A percentile compares a stretch with the other conserved stretches of the same genome.
Conservation (phyloP, 2,113 vertebrate genomes). For the Scatophagus argus region DNA sequence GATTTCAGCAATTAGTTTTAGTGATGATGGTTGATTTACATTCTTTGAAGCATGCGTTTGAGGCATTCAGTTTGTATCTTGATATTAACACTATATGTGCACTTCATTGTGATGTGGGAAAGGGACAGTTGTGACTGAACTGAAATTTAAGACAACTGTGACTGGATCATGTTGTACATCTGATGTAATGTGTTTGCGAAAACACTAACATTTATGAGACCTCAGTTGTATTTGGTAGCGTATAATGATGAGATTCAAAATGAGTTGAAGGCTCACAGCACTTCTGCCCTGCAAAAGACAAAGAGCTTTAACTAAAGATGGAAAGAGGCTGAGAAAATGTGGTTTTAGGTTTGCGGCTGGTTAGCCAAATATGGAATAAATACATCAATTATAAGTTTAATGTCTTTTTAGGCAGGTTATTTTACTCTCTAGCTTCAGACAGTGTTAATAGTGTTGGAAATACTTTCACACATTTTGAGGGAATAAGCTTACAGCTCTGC, state of each 20-base stretch:
- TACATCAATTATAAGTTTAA: background rate
- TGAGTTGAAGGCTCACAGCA: background rate
- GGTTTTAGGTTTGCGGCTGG: background rate
- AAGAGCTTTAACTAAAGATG: background rate
- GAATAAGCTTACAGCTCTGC: background rate
- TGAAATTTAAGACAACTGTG: too few relatives aligned
- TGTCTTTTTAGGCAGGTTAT: too few relatives aligned
- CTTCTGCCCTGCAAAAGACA: background rate
- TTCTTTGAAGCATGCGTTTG: conserved; percentile 53
- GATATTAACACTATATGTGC: conserved; percentile 45
- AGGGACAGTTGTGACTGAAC: too few relatives aligned
- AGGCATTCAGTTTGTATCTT: background rate
- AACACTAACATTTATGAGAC: background rate
- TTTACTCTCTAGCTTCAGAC: background rate
- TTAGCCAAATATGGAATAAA: background rate
- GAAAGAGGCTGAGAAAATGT: too few relatives aligned
- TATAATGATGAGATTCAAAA: background rate
- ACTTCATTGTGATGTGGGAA: background rate
- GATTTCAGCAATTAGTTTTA: conserved; percentile 1
- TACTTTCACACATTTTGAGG: background rate
- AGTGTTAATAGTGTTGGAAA: background rate
- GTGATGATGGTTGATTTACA: conserved; percentile 3
- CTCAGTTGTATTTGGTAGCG: background rate
- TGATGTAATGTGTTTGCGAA: background rate
- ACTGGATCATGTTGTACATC: background rate